Evolutionary conservation across 2,888 invertebrate species (phyloP).

Genomic region (Octonoba sinensis): DNA sequence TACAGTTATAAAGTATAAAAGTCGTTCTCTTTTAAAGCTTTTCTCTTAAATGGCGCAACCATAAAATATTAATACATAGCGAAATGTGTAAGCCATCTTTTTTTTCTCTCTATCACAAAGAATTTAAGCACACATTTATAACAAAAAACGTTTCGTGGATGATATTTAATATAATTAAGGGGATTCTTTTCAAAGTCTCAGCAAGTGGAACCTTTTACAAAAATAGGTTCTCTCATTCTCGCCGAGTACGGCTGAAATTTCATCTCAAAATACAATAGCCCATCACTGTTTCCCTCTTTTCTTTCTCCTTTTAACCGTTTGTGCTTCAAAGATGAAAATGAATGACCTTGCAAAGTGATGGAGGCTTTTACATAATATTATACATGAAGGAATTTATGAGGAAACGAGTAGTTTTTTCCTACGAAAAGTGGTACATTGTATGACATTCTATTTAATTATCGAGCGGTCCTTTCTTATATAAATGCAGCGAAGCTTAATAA

Average conservation of each 20-base stretch:
- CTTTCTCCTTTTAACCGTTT: conserved; percentile 17
- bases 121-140: conserved; percentile 1
- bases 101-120: background rate
- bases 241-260: conserved; percentile 8
- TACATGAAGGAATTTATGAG: conserved; percentile 16
- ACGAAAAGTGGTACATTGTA: conserved; percentile 6
- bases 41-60: no score
- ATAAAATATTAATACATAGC: no score
- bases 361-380: conserved; percentile 19
- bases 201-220: conserved; percentile 1
- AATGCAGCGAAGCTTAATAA: no score
- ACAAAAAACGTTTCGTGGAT: background rate
- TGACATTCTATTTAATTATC: background rate
- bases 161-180: no score
- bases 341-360: conserved; percentile 26
- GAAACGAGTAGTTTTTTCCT: background rate
- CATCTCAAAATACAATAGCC: conserved; percentile 23
- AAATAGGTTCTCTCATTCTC: conserved; percentile 14
- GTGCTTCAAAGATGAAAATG: conserved; percentile 31
- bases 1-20: no score
- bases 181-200: background rate
- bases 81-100: background rate
- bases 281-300: conserved; percentile 13
- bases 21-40: no score
- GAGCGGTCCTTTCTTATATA: no score